phyloP scores from a whole-genome alignment of 1,140 invertebrate genomes.

The Sinonovacula constricta region DNA sequence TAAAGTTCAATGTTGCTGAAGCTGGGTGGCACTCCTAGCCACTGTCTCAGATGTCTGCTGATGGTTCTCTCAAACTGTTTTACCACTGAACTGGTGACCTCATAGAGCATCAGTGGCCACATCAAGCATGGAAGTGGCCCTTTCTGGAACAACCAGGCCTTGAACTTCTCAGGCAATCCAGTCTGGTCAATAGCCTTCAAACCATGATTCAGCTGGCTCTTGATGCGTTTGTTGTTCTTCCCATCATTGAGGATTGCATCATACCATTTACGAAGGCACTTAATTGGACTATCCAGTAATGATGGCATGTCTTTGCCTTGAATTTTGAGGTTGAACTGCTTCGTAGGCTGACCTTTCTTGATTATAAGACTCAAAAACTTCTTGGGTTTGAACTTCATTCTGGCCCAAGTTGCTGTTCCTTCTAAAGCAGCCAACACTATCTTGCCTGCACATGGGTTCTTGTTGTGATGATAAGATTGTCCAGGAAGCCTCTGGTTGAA shows the following conservation, averaged over 20 bases:
- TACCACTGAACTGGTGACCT: constrained; percentile 7
- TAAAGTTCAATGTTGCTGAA: constrained; percentile 42
- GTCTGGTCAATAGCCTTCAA: constrained; percentile 5
- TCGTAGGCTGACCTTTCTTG: constrained; percentile 7
- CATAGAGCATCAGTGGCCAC: constrained; percentile 21
- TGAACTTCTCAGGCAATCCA: too few species aligned
- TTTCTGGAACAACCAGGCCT: constrained; percentile 19
- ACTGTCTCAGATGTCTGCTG: constrained; percentile 17
- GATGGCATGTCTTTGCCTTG: too few species aligned
- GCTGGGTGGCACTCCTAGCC: constrained; percentile 20
- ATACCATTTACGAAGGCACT: constrained; percentile 18
- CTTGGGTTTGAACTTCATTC: constrained; percentile 22
- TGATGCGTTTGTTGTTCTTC: not conserved
- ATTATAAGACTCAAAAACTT: constrained; percentile 8
- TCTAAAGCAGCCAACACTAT: too few species aligned
- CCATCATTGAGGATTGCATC: constrained; percentile 8
- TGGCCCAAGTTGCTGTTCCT: too few species aligned
- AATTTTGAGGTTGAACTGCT: not conserved
- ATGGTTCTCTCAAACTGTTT: constrained; percentile 15
- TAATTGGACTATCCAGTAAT: constrained; percentile 11
- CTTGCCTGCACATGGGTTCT: constrained; percentile 3
- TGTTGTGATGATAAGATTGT: too few species aligned
- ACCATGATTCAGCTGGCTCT: constrained; percentile 4
- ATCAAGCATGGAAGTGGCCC: constrained; percentile 11
- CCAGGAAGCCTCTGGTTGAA: not conserved